These are phyloP conservation scores for Bellardia pandia DNA, from an alignment of 2,888 invertebrate genomes.

Conservation along the genomic window DNA sequence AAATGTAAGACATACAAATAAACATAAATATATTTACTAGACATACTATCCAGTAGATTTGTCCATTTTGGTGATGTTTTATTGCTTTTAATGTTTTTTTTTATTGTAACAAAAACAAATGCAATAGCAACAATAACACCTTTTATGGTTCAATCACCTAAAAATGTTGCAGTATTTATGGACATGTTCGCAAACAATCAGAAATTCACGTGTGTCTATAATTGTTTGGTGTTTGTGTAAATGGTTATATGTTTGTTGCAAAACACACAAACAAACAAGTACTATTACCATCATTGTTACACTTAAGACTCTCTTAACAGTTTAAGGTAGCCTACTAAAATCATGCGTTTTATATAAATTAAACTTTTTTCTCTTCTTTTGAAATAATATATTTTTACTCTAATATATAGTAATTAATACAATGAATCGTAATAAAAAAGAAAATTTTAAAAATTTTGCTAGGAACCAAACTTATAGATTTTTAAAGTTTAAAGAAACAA, in stretches of 20 bases:
- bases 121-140: slow-evolving; percentile 48
- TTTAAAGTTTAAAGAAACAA: too few relatives aligned
- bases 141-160: slow-evolving; percentile 68
- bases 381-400: too few relatives aligned
- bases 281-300: too few relatives aligned
- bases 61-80: slow-evolving; percentile 33
- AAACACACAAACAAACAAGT: slow-evolving; percentile 11
- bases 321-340: too few relatives aligned
- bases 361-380: too few relatives aligned
- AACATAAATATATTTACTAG: not conserved
- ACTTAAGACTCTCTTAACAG: too few relatives aligned
- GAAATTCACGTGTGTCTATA: not conserved
- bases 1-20: slow-evolving; percentile 19
- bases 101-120: slow-evolving; percentile 15
- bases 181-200: slow-evolving; percentile 3
- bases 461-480: too few relatives aligned
- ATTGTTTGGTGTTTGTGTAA: not conserved
- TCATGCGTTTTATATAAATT: too few relatives aligned
- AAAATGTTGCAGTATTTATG: slow-evolving; percentile 39
- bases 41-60: slow-evolving; percentile 10
- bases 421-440: too few relatives aligned
- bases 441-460: too few relatives aligned
- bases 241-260: not conserved
- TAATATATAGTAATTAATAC: too few relatives aligned
- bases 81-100: slow-evolving; percentile 18